Conservation (phyloP, 1,140 invertebrate genomes). For the Drosophila erecta region DNA sequence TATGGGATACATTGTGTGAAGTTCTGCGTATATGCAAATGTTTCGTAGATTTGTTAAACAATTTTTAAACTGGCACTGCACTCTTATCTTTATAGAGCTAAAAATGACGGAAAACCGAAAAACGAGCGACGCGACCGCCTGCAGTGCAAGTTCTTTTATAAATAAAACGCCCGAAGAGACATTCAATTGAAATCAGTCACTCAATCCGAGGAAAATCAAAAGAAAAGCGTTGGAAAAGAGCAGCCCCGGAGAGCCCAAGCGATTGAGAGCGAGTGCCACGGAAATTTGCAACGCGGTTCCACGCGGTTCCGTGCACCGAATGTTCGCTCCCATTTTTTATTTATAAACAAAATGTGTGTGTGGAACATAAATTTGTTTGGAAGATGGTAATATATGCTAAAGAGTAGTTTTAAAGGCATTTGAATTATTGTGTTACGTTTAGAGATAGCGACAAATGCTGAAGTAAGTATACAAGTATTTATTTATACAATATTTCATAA, state of each 20-base stretch:
- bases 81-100: conserved; percentile 51
- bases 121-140: conserved; percentile 62
- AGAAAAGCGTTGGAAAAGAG: conserved; percentile 57
- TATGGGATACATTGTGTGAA: conserved; percentile 48
- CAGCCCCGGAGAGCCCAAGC: conserved; percentile 27
- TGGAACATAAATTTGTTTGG: conserved; percentile 61
- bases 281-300: conserved; percentile 78
- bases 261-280: conserved; percentile 27
- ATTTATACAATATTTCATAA: too few relatives aligned
- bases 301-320: conserved; percentile 83
- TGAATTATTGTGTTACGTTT: too few relatives aligned
- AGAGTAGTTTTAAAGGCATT: too few relatives aligned
- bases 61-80: conserved; percentile 33
- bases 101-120: conserved; percentile 25
- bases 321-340: conserved; percentile 76
- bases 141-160: conserved; percentile 82
- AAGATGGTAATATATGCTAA: too few relatives aligned
- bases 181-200: conserved; percentile 71
- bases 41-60: conserved; percentile 28
- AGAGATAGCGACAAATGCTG: too few relatives aligned
- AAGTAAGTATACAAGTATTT: too few relatives aligned
- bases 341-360: conserved; percentile 76
- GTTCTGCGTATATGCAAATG: conserved; percentile 33
- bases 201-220: conserved; percentile 70
- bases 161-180: conserved; percentile 68